Base-by-base conservation (phyloP, 2,113 vertebrate genomes). In the Eira barbara region DNA sequence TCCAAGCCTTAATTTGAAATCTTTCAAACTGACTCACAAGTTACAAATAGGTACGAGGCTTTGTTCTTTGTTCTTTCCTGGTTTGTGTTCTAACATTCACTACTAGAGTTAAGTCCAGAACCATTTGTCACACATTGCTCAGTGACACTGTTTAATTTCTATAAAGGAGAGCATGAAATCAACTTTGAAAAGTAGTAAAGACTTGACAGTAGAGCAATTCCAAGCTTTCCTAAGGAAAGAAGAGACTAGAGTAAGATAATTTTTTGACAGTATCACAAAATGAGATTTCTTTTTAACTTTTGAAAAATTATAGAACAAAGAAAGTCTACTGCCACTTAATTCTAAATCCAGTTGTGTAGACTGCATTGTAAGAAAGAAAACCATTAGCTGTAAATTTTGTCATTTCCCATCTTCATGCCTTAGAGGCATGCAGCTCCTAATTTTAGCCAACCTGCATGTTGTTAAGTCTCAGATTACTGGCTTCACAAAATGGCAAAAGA, bases 141-240 rank as follows among this genome's bases (percentile, higher is more conserved):
- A 67, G 14, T 57, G 89, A 83, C 45, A 88, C 1, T 94, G 27
- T 96, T 97, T 98, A 96, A 96, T 98, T 96, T 98, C 89, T 52
- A 49, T 1, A 91, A 96, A 97, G 96, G 52, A 87, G 39, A 96
- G n/a, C 89, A 87, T 78, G 79, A 96, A 97, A 98, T 89, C 93
- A 57, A 91, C 89, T 97, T 97, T 83, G 74, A 94, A 98, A 97
- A 97, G 47, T n/a, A 95, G 39, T 47, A 92, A 78, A 97, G 6
- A 42, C 39, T 45, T 8, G 0, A 25, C n/a, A 97, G 86, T 45
- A 59, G 6, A 97, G 39, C 1, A 85, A 95, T 94, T 61, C 36
- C 27, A 73, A 97, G 12, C 6, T 97, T 79, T 82, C 52, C 42
- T 83, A 34, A 97, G 45, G 25, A 96, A 95, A 23, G 91, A 29